Evolutionary conservation across 2,888 invertebrate species (phyloP).

Genomic region (Camptogramma bilineatum): DNA sequence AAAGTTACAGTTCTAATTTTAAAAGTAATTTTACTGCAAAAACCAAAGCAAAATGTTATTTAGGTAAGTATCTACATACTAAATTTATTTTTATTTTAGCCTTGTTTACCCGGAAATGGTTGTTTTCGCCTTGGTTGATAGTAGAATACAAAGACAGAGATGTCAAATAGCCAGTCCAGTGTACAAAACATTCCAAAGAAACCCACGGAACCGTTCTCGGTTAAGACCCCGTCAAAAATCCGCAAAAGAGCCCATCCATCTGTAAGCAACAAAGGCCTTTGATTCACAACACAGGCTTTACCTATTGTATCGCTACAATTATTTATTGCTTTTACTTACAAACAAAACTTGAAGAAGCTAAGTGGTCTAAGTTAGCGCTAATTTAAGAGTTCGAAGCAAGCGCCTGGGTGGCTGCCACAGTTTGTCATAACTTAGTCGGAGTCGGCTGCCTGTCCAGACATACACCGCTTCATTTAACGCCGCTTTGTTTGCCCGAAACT

Average conservation of each 20-base stretch:
- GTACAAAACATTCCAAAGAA: slow-evolving; percentile 14
- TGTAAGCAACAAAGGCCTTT: slow-evolving; percentile 60
- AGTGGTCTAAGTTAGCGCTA: slow-evolving; percentile 82
- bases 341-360: slow-evolving; percentile 82
- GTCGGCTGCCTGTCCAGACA: slow-evolving; percentile 56
- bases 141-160: slow-evolving; percentile 25
- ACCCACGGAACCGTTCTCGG: slow-evolving; percentile 1
- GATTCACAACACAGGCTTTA: slow-evolving; percentile 67
- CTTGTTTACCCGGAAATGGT: not conserved
- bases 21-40: too few relatives aligned
- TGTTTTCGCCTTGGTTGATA: not conserved
- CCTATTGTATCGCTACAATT: slow-evolving; percentile 74
- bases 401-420: slow-evolving; percentile 65
- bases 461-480: slow-evolving; percentile 64
- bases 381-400: slow-evolving; percentile 78
- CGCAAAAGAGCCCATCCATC: slow-evolving; percentile 47
- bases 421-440: slow-evolving; percentile 79
- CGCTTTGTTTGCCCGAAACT: slow-evolving; percentile 66
- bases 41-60: too few relatives aligned
- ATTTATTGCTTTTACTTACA: slow-evolving; percentile 76
- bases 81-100: not conserved
- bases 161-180: slow-evolving; percentile 8
- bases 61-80: too few relatives aligned
- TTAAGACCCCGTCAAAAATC: slow-evolving; percentile 11
- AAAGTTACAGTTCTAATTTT: too few relatives aligned